Percentiles rank a stretch among this genome's conserved stretches.
Evolutionary conservation across 1,140 invertebrate genomes (phyloP).

Genomic region (Ips nitidus): DNA sequence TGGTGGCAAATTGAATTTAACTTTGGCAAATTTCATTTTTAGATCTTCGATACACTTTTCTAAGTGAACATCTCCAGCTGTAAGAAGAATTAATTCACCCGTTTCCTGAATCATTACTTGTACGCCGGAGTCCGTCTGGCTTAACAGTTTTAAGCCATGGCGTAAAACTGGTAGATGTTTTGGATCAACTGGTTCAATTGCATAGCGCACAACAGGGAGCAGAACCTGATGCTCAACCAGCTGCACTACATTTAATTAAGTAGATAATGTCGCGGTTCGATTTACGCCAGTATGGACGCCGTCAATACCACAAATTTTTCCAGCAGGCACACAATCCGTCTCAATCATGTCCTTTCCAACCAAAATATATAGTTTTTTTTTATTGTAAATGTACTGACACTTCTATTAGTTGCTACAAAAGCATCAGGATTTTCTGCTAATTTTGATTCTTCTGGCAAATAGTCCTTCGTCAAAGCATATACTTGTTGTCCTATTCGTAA

Average conservation of each 20-base stretch:
- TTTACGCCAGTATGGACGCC: slow-evolving; percentile 81
- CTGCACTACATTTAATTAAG: slow-evolving; percentile 79
- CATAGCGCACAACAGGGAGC: slow-evolving; percentile 87
- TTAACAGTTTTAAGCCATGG: slow-evolving; percentile 76
- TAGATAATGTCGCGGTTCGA: slow-evolving; percentile 90
- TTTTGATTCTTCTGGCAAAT: no score
- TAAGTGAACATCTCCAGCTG: slow-evolving; percentile 96
- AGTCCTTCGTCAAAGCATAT: no score
- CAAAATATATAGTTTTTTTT: slow-evolving; percentile 78
- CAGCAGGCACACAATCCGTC: slow-evolving; percentile 79
- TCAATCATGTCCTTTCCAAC: slow-evolving; percentile 91
- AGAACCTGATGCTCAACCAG: slow-evolving; percentile 83
- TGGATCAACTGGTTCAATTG: slow-evolving; percentile 86
- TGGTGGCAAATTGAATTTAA: slow-evolving; percentile 86
- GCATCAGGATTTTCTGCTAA: slow-evolving; percentile 37
- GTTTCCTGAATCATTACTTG: slow-evolving; percentile 58
- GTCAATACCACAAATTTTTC: slow-evolving; percentile 87
- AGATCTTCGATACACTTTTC: slow-evolving; percentile 92
- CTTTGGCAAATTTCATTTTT: slow-evolving; percentile 78
- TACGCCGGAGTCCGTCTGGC: slow-evolving; percentile 93
- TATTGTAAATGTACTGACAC: slow-evolving; percentile 61
- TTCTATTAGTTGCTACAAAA: slow-evolving; percentile 50
- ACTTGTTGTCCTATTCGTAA: no score
- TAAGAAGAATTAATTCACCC: slow-evolving; percentile 95
- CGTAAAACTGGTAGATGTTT: slow-evolving; percentile 80